Base-by-base conservation (phyloP, 2,888 invertebrate genomes). In the Lasiommata megera region DNA sequence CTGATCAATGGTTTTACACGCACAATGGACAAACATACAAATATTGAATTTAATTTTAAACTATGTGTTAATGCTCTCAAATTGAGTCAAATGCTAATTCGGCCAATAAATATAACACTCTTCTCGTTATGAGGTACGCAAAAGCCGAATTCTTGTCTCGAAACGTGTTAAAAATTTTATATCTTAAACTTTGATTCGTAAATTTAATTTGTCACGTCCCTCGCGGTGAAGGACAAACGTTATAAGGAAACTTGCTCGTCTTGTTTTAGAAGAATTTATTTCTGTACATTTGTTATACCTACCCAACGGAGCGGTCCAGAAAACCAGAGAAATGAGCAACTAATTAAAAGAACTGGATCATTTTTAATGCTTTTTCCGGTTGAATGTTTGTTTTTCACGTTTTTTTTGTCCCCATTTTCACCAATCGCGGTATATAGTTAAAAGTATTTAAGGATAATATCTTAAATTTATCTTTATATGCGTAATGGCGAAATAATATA, bases 201-300 rank as follows among this genome's bases (percentile, higher is more conserved):
- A 23, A 28, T 38, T 51, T 51, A 38, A 38, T 51, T 51, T 40
- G 38, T 51, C 51, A 51, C 51, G 51, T 51, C 51, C 28, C 28
- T 40, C 38, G 51, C 38, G 38, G 9, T 38, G 51, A 51, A 51
- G 51, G 51, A 51, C 51, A 51, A 12, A 51, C 29, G 18, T 38
- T 51, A 51, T 51, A 51, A 51, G 51, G 51, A 51, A 51, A 51
- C 51, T 51, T 51, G 51, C 38, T 29, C 29, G 51, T 51, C 51
- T 51, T 51, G 51, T 51, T 51, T 51, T 50, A 38, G 38, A 37
- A 37, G 48, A 37, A 23, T 23, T 40, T 40, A 37, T 38, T 51
- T 51, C 28, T 51, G 51, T 37, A 16, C 51, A 40, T 51, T 9
- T 51, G 31, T 31, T 46, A 38, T 16, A 28, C 9, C 29, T 29